Conservation (phyloP, 2,113 vertebrate species). For the Podiceps cristatus region DNA sequence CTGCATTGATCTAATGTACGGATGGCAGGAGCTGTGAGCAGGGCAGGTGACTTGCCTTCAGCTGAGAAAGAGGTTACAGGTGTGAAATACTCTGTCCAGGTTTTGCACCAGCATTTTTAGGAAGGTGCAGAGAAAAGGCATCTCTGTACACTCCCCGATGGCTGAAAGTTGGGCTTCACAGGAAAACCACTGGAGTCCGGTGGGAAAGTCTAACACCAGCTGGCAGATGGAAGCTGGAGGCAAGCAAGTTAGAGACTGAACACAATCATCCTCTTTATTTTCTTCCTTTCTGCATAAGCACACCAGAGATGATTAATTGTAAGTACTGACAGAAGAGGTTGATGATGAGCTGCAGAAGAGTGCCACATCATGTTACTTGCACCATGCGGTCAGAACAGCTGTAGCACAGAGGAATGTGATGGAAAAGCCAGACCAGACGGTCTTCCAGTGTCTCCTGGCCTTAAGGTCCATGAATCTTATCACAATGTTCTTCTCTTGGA, state of each 20-base stretch:
- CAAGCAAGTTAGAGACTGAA: background rate
- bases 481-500: background rate
- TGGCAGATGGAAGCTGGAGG: background rate
- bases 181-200: background rate
- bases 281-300: background rate
- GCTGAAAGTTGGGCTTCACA: background rate
- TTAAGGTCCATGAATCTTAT: background rate
- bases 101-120: background rate
- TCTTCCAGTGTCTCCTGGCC: background rate
- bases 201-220: background rate
- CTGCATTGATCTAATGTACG: background rate
- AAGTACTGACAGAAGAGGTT: background rate
- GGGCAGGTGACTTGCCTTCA: background rate
- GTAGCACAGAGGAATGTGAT: background rate
- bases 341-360: background rate
- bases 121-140: background rate
- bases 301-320: background rate
- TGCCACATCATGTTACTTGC: background rate
- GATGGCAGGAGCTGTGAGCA: background rate
- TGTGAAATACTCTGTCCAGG: background rate
- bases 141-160: background rate
- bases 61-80: background rate
- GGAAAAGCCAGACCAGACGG: background rate
- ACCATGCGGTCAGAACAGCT: fast-evolving
- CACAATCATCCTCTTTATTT: background rate